Percentiles rank a stretch among this genome's conserved stretches.
phyloP scores from a whole-genome alignment of 30 jellyfish, hydroid and myxozoan species.

The Pelagia noctiluca region DNA sequence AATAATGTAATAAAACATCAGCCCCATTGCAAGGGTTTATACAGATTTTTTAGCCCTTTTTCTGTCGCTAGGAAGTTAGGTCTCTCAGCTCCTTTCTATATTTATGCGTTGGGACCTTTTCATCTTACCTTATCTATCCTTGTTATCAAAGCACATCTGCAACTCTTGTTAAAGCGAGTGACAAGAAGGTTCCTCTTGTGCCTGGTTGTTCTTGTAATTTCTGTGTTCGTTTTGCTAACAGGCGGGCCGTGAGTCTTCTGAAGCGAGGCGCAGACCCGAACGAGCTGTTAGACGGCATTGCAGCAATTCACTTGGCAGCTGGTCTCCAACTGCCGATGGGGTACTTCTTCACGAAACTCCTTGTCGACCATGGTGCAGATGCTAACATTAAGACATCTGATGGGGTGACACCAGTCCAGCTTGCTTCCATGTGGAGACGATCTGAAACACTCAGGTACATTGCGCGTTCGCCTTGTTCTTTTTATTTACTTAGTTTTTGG shows the following conservation, averaged over 20 bases:
- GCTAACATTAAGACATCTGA: slow-evolving; percentile 61
- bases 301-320: slow-evolving; percentile 83
- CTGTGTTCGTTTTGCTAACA: too few species aligned
- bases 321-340: slow-evolving; percentile 82
- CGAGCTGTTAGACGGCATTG: slow-evolving; percentile 72
- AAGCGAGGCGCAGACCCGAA: slow-evolving; percentile 65
- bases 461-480: too few species aligned
- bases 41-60: too few species aligned
- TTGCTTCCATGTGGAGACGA: slow-evolving; percentile 71
- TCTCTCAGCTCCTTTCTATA: too few species aligned
- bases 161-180: too few species aligned
- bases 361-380: slow-evolving; percentile 85
- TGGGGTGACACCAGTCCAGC: slow-evolving; percentile 82
- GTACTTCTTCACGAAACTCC: slow-evolving; percentile 65
- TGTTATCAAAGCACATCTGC: too few species aligned
- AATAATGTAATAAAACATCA: too few species aligned
- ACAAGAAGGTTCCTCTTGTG: too few species aligned
- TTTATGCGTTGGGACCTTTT: not conserved
- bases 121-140: not conserved
- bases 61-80: too few species aligned
- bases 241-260: slow-evolving; percentile 60
- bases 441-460: slow-evolving; percentile 68
- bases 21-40: too few species aligned
- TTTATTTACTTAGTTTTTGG: not conserved
- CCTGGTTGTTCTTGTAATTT: too few species aligned